Conservation (phyloP, 2,888 invertebrate genomes). For the Leptura quadrifasciata region DNA sequence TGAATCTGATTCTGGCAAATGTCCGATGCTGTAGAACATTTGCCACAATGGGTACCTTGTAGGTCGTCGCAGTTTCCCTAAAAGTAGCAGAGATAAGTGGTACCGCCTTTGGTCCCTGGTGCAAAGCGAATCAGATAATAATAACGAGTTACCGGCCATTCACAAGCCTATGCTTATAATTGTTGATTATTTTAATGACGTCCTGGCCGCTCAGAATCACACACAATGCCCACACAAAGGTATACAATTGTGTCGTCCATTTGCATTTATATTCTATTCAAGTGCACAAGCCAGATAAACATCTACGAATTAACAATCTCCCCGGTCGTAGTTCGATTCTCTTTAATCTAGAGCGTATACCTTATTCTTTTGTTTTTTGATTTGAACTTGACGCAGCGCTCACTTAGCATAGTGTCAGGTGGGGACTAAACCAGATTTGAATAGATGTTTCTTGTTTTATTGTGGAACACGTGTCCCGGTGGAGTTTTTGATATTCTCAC, state of each 20-base stretch:
- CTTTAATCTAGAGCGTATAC: constrained; percentile 36
- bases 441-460: constrained; percentile 37
- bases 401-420: constrained; percentile 34
- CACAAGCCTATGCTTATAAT: constrained; percentile 69
- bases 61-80: constrained; percentile 60
- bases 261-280: constrained; percentile 74
- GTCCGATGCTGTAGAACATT: constrained; percentile 48
- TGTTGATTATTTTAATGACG: constrained; percentile 73
- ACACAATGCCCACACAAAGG: constrained; percentile 72
- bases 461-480: constrained; percentile 24
- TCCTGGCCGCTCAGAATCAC: constrained; percentile 69
- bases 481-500: constrained; percentile 33
- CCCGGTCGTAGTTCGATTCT: constrained; percentile 44
- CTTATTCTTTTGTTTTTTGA: constrained; percentile 23
- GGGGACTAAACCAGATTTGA: constrained; percentile 36
- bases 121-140: constrained; percentile 68
- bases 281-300: constrained; percentile 71
- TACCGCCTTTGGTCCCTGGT: constrained; percentile 63
- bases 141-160: constrained; percentile 66
- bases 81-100: constrained; percentile 64
- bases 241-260: constrained; percentile 73
- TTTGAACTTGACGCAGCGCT: constrained; percentile 20
- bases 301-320: constrained; percentile 71
- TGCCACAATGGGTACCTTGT: constrained; percentile 55
- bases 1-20: constrained; percentile 52